phyloP scores from a whole-genome alignment of 2,888 invertebrate genomes.

The Metopia argyrocephala region DNA sequence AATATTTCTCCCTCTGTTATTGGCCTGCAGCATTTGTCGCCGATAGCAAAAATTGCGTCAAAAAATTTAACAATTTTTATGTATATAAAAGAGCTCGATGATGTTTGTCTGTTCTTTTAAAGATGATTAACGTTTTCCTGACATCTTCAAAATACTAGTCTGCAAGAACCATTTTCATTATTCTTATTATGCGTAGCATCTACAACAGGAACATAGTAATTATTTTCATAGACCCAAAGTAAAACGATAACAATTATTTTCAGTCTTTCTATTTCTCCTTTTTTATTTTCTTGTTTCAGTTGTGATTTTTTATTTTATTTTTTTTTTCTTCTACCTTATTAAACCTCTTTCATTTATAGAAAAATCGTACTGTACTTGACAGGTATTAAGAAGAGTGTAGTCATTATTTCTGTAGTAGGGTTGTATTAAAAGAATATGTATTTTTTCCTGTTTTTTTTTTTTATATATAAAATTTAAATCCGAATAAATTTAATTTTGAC shows the following conservation, averaged over 20 bases:
- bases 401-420: too few species aligned
- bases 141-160: background rate
- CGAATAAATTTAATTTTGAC: too few species aligned
- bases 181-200: background rate
- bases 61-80: conserved; percentile 7
- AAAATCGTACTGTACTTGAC: background rate
- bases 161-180: background rate
- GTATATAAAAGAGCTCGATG: conserved; percentile 11
- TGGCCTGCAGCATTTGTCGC: conserved; percentile 25
- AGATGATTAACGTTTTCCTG: conserved; percentile 36
- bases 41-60: background rate
- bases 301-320: background rate
- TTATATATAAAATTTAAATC: too few species aligned
- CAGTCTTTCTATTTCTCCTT: too few species aligned
- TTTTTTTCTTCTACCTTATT: background rate
- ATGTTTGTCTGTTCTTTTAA: conserved; percentile 29
- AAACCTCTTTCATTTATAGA: background rate
- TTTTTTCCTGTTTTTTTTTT: too few species aligned
- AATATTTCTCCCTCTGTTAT: background rate
- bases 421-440: too few species aligned
- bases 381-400: too few species aligned
- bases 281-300: too few species aligned
- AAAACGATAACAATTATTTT: conserved; percentile 5
- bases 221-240: background rate
- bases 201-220: background rate